Evolutionary conservation across 1,140 invertebrate genomes (phyloP), one percentile per base, ranked within the genome.

Genomic region (Tetragnatha versicolor): DNA sequence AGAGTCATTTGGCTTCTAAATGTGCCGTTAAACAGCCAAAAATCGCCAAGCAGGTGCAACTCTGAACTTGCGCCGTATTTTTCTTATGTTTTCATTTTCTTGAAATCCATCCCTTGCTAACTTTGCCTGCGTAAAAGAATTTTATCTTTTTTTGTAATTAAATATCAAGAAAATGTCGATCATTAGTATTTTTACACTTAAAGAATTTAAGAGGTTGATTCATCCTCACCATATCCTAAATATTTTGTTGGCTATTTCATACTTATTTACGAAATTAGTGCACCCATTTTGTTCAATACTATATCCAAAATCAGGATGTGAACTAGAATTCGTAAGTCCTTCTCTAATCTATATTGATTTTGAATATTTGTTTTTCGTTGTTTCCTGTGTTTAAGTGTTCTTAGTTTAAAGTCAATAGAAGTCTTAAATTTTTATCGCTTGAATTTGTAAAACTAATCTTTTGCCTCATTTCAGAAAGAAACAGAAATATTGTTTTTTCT

Each of bases 401-500:
- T 58, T 72, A n/a, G 25, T 47, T 42, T 51, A 76, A 80, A 78
- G 77, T 79, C 81, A 22, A 53, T 80, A 81, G 17, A 75, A 75
- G 12, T 79, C 42, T 25, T 76, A 80, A 80, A 79, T 75, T 25
- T 63, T 72, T 17, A 49, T 55, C 35, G 66, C 80, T 82, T 25
- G 80, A 53, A 17, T 33, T 61, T 61, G 22, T 22, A 2, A 53
- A 65, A 39, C 33, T 17, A 29, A 25, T 39, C 25, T 70, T 31
- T 25, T 49, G 31, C 82, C 81, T 81, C 82, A 75, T 80, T 90
- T 80, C 84, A 94, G 90, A 89, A 93, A 84, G 96, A 99, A 88
- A 94, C 93, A 76, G 96, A 99, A 88, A 96, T 98, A 81, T 85
- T 98, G 31, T 96, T 98, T 86, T 98, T 98, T 86, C 88, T 98